phyloP scores from a whole-genome alignment of 2,888 invertebrate species.

The Andrena chrysosceles region DNA sequence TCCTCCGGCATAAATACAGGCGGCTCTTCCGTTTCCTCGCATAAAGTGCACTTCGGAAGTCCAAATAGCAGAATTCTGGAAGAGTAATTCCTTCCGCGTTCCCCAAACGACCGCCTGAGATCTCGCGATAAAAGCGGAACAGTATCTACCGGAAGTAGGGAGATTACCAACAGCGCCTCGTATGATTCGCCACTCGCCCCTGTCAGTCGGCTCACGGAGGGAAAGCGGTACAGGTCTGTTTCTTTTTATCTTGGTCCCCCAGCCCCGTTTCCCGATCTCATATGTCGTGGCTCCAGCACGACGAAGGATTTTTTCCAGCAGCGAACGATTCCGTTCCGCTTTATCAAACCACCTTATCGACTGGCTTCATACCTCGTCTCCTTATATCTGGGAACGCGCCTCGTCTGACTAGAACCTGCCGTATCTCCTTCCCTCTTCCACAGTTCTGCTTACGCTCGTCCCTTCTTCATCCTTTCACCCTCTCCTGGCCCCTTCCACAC shows the following conservation, averaged over 20 bases:
- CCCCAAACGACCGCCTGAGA: neutral
- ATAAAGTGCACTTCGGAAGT: slow-evolving; percentile 2
- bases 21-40: neutral
- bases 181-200: slow-evolving; percentile 25
- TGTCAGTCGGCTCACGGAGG: neutral
- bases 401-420: neutral
- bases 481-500: slow-evolving; percentile 3
- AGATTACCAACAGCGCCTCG: slow-evolving; percentile 51
- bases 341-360: slow-evolving; percentile 57
- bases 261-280: neutral
- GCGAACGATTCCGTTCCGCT: slow-evolving; percentile 1
- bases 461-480: neutral
- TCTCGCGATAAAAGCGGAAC: slow-evolving; percentile 47
- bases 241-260: slow-evolving; percentile 14
- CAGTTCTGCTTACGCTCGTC: neutral
- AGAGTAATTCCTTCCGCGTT: slow-evolving; percentile 20
- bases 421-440: neutral
- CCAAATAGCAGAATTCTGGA: neutral
- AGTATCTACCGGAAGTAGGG: slow-evolving; percentile 41
- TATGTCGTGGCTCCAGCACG: slow-evolving; percentile 12
- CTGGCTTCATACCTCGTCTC: slow-evolving; percentile 24
- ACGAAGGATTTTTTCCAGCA: slow-evolving; percentile 11
- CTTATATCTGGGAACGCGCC: slow-evolving; percentile 17
- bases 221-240: neutral
- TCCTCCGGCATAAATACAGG: neutral